These are phyloP conservation scores for Miichthys miiuy DNA, from an alignment of 2,797 vertebrate genomes.

Conservation along the genomic window DNA sequence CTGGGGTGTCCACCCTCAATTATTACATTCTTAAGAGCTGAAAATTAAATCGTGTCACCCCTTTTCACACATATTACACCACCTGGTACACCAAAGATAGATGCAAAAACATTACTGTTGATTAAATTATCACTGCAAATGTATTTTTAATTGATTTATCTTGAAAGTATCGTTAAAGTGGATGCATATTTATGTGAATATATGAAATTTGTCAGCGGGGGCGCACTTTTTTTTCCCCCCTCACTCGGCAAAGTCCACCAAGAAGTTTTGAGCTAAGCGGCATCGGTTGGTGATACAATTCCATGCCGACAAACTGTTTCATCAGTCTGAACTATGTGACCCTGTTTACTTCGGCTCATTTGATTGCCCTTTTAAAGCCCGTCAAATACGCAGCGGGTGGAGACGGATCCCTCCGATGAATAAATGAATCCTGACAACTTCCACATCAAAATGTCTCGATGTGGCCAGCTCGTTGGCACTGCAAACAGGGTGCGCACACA, in stretches of 20 bases:
- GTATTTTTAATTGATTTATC: neutral
- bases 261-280: neutral
- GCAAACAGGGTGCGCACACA: constrained; percentile 13
- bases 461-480: neutral
- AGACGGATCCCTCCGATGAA: constrained; percentile 39
- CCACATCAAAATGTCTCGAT: constrained; percentile 43
- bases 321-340: constrained; percentile 40
- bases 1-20: neutral
- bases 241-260: neutral
- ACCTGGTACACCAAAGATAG: neutral
- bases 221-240: neutral
- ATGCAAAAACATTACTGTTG: neutral
- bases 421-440: constrained; percentile 61
- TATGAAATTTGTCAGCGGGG: neutral
- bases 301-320: constrained; percentile 21
- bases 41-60: constrained; percentile 5
- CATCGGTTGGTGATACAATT: constrained; percentile 5
- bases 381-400: constrained; percentile 39
- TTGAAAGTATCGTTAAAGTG: neutral
- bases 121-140: neutral
- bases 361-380: constrained; percentile 46
- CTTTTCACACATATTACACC: constrained; percentile 7
- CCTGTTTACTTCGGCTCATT: constrained; percentile 40
- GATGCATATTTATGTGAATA: neutral
- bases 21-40: constrained; percentile 33